Base-by-base conservation (phyloP, 2,888 invertebrate species). In the Microdon myrmicae region DNA sequence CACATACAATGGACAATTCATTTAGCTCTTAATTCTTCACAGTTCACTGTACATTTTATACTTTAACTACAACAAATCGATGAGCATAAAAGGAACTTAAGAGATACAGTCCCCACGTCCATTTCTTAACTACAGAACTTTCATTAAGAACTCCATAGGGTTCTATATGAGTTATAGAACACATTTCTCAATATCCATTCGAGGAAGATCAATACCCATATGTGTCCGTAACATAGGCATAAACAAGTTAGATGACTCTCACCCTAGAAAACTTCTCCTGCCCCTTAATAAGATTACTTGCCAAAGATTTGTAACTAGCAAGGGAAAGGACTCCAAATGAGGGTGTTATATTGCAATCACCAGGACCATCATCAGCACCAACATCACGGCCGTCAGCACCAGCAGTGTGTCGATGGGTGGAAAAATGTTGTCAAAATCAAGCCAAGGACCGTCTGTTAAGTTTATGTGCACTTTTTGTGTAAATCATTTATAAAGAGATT, bases 401-500 rank as follows among this genome's bases (percentile, higher is more conserved):
- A 51, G 19, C 23, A 2, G 12, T 22, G n/a, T 7, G 26, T 32
- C 5, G 13, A 22, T 37, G 5, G 26, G 3, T 43, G 16, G 45
- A 56, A 39, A 49, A 48, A 32, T 9, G 13, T 39, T 39, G 25
- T 47, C 34, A 45, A 26, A 37, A 31, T 8, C 22, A 17, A 37
- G 23, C 10, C 43, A 44, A 56, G 20, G 49, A 38, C 25, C 49
- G 39, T 45, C 55, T 55, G 49, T 37, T 37, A 51, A 64, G 56
- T 58, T 58, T 35, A 26, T 56, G 39, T 61, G 49, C 22, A 37
- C 34, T 55, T 58, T 64, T 51, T 26, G 32, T 58, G 35, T 64
- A 58, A 64, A 64, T 64, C 64, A 64, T 64, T 64, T 64, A 64
- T 64, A 58, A 64, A 64, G 64, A 58, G 58, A 64, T 64, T 64